phyloP scores from a whole-genome alignment of 2,113 vertebrate species.

The Pheucticus melanocephalus region DNA sequence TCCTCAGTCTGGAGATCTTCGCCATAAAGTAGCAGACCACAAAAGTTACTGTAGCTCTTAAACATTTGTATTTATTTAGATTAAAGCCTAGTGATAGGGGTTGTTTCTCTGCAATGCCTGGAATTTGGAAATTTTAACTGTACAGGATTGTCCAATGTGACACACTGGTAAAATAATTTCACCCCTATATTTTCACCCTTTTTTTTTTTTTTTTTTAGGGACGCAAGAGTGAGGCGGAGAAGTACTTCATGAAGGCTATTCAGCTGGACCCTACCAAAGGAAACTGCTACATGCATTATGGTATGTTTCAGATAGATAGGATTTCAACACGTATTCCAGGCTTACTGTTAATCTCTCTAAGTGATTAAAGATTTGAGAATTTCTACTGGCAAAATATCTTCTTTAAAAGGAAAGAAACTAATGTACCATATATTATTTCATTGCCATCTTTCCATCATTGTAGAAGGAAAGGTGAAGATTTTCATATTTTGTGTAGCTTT shows the following conservation, averaged over 20 bases:
- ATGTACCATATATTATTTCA: background rate
- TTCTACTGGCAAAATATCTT: background rate
- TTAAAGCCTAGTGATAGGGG: background rate
- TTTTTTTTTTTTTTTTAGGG: conserved; percentile 77
- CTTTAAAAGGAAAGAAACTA: background rate
- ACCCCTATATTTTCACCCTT: too few species aligned
- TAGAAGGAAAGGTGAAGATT: background rate
- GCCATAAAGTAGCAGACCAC: background rate
- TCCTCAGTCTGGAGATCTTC: background rate
- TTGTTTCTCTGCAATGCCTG: background rate
- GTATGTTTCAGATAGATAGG: conserved; percentile 73
- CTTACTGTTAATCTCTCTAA: conserved; percentile 4
- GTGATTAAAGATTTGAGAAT: conserved; percentile 20
- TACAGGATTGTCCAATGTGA: background rate
- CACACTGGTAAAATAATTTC: background rate
- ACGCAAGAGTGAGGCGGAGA: conserved; percentile 93
- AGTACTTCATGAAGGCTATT: conserved; percentile 94
- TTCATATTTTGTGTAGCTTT: background rate
- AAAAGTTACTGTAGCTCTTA: background rate
- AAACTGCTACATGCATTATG: conserved; percentile 99
- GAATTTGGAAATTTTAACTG: background rate
- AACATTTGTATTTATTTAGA: background rate
- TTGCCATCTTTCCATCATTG: conserved; percentile 15
- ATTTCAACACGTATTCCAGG: background rate
- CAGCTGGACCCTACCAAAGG: conserved; percentile 95